phyloP scores from a whole-genome alignment of 2,797 vertebrate genomes.

The Neopelma chrysocephalum region DNA sequence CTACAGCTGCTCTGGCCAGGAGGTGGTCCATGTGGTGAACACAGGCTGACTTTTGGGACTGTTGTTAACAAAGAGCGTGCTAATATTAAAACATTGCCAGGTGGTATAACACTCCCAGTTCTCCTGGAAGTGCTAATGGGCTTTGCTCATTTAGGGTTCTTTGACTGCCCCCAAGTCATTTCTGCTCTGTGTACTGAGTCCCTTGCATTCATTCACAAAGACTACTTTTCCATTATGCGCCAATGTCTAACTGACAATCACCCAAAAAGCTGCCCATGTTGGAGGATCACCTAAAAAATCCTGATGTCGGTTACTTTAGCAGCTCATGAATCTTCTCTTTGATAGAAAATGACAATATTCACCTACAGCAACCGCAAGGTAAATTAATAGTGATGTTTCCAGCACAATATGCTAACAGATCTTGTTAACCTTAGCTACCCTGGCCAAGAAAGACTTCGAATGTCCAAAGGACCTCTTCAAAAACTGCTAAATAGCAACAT shows the following conservation, averaged over 20 bases:
- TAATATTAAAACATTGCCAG: neutral
- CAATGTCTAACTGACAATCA: neutral
- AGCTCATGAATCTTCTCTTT: neutral
- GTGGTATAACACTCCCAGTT: neutral
- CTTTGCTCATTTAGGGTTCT: neutral
- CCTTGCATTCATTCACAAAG: neutral
- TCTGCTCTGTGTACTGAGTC: neutral
- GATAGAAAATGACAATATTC: neutral
- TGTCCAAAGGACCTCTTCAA: neutral
- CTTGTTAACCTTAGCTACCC: neutral
- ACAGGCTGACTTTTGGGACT: neutral
- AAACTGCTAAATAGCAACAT: neutral
- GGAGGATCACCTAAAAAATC: neutral
- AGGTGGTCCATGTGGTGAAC: rapidly evolving
- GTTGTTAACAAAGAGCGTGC: neutral
- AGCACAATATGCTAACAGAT: neutral
- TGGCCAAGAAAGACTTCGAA: neutral
- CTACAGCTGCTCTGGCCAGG: neutral
- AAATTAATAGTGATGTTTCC: slow-evolving; percentile 8
- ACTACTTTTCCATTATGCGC: neutral
- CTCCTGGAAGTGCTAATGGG: neutral
- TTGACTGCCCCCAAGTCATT: neutral
- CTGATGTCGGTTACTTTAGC: neutral
- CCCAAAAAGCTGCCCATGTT: neutral
- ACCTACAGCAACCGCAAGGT: neutral